phyloP scores from a whole-genome alignment of 2,113 vertebrate species.

The Oryzias javanicus region DNA sequence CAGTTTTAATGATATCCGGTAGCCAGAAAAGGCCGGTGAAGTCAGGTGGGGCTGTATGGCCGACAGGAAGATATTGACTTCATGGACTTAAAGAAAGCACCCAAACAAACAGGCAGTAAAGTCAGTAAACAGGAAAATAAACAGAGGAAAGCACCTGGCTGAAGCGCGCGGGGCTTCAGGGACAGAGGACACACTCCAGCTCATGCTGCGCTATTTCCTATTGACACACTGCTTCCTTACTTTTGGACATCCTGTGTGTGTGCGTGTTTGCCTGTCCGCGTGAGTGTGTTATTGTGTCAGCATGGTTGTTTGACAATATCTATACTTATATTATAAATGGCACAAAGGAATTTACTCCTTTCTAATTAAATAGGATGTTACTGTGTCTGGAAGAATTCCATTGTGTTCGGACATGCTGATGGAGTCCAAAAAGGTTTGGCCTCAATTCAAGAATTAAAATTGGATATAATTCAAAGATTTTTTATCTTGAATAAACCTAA shows the following conservation, averaged over 20 bases:
- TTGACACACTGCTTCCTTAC: conserved; percentile 64
- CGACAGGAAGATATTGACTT: conserved; percentile 70
- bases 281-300: conserved; percentile 59
- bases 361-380: conserved; percentile 70
- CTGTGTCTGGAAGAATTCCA: conserved; percentile 61
- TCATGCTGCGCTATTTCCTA: conserved; percentile 69
- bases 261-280: conserved; percentile 38
- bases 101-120: conserved; percentile 61
- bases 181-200: conserved; percentile 59
- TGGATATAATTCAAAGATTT: conserved; percentile 49
- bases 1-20: conserved; percentile 68
- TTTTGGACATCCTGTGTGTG: conserved; percentile 70
- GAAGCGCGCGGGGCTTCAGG: conserved; percentile 61
- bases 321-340: conserved; percentile 64
- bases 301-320: conserved; percentile 60
- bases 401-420: conserved; percentile 37
- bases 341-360: conserved; percentile 59
- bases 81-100: conserved; percentile 71
- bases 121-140: conserved; percentile 79
- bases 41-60: conserved; percentile 38
- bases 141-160: conserved; percentile 72
- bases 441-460: conserved; percentile 50
- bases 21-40: conserved; percentile 48
- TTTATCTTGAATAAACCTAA: conserved; percentile 59
- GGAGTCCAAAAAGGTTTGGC: conserved; percentile 32